Percentiles rank a stretch among this genome's conserved stretches.
phyloP scores from a whole-genome alignment of 2,797 vertebrate species.

The Scolopax rusticola region DNA sequence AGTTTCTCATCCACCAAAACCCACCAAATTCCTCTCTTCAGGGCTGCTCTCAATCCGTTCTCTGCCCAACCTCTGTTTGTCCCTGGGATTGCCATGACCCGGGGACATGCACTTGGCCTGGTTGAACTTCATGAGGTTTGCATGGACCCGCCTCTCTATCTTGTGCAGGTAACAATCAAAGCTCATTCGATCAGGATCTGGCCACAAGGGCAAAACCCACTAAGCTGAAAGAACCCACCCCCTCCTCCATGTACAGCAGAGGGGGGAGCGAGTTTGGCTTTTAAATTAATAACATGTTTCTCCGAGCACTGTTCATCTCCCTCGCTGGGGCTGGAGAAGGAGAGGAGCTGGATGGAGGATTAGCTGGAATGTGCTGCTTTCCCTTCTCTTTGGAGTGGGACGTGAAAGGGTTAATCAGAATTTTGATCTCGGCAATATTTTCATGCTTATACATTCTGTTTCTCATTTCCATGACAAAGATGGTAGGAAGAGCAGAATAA shows the following conservation, averaged over 20 bases:
- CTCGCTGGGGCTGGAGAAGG: background rate
- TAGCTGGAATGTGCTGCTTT: background rate
- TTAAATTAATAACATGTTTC: background rate
- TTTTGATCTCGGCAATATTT: conserved; percentile 76
- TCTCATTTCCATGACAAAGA: conserved; percentile 86
- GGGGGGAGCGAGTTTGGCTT: background rate
- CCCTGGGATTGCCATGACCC: no score
- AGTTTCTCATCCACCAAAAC: no score
- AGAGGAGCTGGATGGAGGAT: background rate
- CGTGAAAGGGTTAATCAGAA: conserved; percentile 76
- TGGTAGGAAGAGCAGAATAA: conserved; percentile 81
- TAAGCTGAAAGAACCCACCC: background rate
- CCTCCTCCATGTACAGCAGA: fast-evolving
- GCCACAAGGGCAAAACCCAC: background rate
- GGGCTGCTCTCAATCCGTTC: no score
- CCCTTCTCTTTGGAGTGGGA: fast-evolving
- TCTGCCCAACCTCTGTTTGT: no score
- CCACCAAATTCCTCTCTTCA: no score
- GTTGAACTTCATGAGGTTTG: no score
- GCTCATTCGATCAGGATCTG: background rate
- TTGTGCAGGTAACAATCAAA: background rate
- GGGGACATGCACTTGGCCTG: no score
- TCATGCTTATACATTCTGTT: conserved; percentile 80
- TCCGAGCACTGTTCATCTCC: background rate
- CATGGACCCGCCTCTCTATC: no score